Conservation (phyloP, 1,140 invertebrate genomes). For the Lineus longissimus region DNA sequence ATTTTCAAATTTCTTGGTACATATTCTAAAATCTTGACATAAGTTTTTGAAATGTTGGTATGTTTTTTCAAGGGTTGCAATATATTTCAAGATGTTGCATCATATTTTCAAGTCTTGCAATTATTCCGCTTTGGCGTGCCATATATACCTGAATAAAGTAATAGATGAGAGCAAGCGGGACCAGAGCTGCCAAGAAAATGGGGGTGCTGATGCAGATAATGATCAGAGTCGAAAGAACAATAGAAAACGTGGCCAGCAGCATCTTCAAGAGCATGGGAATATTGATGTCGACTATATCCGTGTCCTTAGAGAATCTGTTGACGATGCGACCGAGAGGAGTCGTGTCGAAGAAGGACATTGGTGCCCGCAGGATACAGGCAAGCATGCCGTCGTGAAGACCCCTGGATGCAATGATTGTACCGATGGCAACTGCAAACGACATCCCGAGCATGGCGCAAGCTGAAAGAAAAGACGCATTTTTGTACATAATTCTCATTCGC, state of each 20-base stretch:
- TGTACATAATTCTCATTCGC: not conserved
- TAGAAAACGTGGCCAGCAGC: no score
- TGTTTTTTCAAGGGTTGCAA: no score
- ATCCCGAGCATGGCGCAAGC: not conserved
- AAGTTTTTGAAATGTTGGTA: not conserved
- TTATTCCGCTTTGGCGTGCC: no score
- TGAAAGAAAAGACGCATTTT: conserved; percentile 1
- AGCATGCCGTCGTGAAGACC: conserved; percentile 22
- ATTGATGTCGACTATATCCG: conserved; percentile 56
- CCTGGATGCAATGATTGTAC: not conserved
- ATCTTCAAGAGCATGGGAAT: no score
- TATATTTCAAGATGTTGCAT: no score
- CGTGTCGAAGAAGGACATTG: conserved; percentile 69
- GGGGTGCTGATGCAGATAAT: conserved; percentile 55
- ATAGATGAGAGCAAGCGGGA: conserved; percentile 17
- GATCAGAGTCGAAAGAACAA: conserved; percentile 79
- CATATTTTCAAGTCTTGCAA: no score
- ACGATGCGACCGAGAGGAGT: conserved; percentile 59
- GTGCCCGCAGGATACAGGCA: conserved; percentile 60
- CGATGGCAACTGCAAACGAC: not conserved
- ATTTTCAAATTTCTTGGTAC: no score
- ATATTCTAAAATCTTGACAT: not conserved
- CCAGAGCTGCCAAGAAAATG: conserved; percentile 28
- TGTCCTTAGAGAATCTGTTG: conserved; percentile 64
- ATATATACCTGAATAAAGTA: not conserved